These are phyloP conservation scores for Polylopha cassiicola DNA, from an alignment of 2,888 invertebrate genomes.

Conservation along the genomic window DNA sequence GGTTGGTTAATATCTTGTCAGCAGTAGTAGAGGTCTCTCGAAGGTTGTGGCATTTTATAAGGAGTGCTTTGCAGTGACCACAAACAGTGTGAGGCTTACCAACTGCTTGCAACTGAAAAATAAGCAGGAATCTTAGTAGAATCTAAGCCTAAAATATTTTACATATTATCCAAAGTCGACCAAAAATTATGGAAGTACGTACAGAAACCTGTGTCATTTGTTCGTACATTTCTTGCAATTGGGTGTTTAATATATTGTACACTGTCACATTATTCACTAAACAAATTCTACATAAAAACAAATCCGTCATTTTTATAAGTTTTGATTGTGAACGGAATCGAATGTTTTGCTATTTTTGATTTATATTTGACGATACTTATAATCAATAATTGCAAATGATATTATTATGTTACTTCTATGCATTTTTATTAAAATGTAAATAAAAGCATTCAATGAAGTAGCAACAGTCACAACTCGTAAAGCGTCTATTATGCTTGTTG, in stretches of 20 bases:
- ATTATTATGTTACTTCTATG: no score
- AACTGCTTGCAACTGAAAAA: constrained; percentile 31
- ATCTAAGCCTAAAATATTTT: no score
- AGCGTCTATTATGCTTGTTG: no score
- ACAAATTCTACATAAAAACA: constrained; percentile 42
- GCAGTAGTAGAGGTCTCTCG: constrained; percentile 31
- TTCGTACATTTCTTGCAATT: constrained; percentile 44
- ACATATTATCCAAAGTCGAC: no score
- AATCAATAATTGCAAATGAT: no score
- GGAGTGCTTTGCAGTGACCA: constrained; percentile 36
- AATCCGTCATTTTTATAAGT: constrained; percentile 28
- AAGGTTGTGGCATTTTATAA: constrained; percentile 34
- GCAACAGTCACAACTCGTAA: no score
- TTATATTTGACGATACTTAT: no score
- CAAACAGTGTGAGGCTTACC: constrained; percentile 32
- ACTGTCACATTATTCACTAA: constrained; percentile 33
- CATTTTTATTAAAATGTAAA: no score
- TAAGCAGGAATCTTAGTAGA: constrained; percentile 5
- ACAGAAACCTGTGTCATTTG: constrained; percentile 41
- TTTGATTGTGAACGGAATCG: no score
- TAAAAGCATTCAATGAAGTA: no score
- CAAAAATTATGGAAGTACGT: constrained; percentile 21
- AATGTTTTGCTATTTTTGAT: no score
- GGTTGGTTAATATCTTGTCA: constrained; percentile 31
- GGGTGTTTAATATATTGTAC: constrained; percentile 32